A percentile compares a stretch with the other conserved stretches of the same genome.
phyloP scores from a whole-genome alignment of 2,797 vertebrate species.

The Enteromius argenteus region DNA sequence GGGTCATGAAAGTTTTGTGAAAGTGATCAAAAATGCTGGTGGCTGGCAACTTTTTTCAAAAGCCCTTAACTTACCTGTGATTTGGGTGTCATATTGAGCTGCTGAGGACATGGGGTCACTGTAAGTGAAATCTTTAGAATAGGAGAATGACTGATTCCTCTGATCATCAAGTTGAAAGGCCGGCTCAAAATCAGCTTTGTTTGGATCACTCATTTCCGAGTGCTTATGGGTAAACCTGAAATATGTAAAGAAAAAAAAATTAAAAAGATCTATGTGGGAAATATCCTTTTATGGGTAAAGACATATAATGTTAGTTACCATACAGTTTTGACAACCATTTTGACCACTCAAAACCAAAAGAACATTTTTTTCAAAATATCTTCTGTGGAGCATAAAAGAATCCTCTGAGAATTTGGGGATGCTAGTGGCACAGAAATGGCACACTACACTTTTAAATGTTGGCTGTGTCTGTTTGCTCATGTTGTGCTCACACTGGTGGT shows the following conservation, averaged over 20 bases:
- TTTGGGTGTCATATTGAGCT: neutral
- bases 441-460: neutral
- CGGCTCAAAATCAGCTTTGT: slow-evolving; percentile 64
- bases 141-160: slow-evolving; percentile 46
- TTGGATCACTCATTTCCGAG: slow-evolving; percentile 67
- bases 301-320: neutral
- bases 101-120: slow-evolving; percentile 20
- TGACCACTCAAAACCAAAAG: no score
- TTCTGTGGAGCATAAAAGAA: neutral
- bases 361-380: neutral
- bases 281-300: neutral
- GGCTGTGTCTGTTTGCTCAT: neutral
- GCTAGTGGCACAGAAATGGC: neutral
- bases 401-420: neutral
- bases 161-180: slow-evolving; percentile 23
- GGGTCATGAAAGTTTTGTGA: neutral
- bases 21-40: neutral
- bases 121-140: slow-evolving; percentile 33
- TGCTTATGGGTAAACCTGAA: slow-evolving; percentile 58
- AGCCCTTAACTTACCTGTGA: neutral
- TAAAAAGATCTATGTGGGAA: neutral
- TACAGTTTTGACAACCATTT: neutral
- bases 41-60: no score
- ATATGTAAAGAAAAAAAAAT: slow-evolving; percentile 3
- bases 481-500: slow-evolving; percentile 77